Percentiles rank a stretch among this genome's conserved stretches.
Evolutionary conservation across 2,797 vertebrate genomes (phyloP).

Genomic region (Gadopsis bispinosus): DNA sequence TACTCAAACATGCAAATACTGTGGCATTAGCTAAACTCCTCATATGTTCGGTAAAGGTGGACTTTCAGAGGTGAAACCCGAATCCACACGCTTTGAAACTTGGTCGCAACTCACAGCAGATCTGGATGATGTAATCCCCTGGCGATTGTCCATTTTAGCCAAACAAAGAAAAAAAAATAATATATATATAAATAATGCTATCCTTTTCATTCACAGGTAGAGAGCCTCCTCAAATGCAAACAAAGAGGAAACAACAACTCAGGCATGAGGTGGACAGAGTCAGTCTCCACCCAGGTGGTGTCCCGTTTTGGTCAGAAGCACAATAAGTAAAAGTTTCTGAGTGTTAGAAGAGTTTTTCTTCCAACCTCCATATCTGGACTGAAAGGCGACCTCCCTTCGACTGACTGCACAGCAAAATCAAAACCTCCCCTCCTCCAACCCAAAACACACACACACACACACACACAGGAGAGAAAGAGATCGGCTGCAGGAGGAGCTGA

Average conservation of each 20-base stretch:
- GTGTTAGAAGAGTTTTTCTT: conserved; percentile 50
- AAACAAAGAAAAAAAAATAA: neutral
- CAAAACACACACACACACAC: conserved; percentile 39
- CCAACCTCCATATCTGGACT: conserved; percentile 70
- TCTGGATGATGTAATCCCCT: conserved; percentile 34
- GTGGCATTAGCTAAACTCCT: neutral
- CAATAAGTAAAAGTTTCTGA: conserved; percentile 21
- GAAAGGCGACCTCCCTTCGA: conserved; percentile 77
- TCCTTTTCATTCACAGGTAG: conserved; percentile 51
- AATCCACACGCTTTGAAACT: conserved; percentile 2
- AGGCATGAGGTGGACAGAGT: neutral
- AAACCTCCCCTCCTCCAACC: conserved; percentile 74
- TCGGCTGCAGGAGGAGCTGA: conserved; percentile 66
- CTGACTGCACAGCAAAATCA: conserved; percentile 71
- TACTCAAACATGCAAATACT: neutral
- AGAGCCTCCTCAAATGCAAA: conserved; percentile 16
- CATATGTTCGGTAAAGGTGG: conserved; percentile 4
- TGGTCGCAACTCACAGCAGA: conserved; percentile 42
- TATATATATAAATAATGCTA: neutral
- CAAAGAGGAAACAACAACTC: neutral
- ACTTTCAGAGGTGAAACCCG: conserved; percentile 11
- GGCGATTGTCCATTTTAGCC: conserved; percentile 22
- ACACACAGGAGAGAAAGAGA: conserved; percentile 41
- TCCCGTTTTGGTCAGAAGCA: conserved; percentile 3
- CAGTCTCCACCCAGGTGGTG: neutral